A percentile compares a stretch with the other conserved stretches of the same genome.
Evolutionary conservation across 2,797 vertebrate genomes (phyloP).

Genomic region (Malurus splendens): DNA sequence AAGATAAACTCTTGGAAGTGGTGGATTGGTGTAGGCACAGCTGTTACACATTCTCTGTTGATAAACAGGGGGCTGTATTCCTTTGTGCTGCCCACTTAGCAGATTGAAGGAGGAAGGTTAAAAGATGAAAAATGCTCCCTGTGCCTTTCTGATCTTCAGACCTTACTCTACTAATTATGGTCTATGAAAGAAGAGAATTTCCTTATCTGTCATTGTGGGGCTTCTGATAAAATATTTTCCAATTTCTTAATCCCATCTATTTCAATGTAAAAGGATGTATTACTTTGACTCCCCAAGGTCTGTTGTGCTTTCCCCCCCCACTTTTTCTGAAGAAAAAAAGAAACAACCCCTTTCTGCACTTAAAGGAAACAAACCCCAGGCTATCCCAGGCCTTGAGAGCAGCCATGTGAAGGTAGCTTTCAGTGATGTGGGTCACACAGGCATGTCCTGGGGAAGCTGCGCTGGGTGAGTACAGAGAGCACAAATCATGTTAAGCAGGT

Average conservation of each 20-base stretch:
- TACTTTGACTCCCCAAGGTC: neutral
- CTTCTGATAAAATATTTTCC: neutral
- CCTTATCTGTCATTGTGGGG: neutral
- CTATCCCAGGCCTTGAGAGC: neutral
- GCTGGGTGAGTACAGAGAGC: neutral
- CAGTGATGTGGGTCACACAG: neutral
- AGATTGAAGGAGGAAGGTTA: neutral
- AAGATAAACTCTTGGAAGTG: neutral
- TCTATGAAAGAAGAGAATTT: neutral
- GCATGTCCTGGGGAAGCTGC: neutral
- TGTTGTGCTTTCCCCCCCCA: neutral
- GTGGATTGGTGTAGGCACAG: neutral
- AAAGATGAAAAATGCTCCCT: neutral
- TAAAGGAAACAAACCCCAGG: neutral
- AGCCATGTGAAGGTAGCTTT: neutral
- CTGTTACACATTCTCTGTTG: neutral
- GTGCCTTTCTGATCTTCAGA: neutral
- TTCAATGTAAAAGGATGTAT: neutral
- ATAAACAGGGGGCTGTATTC: neutral
- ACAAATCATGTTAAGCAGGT: neutral
- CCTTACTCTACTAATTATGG: neutral
- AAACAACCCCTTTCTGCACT: neutral
- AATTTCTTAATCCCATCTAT: neutral
- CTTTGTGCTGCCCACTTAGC: neutral
- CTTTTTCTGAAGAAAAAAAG: neutral